phyloP scores from a whole-genome alignment of 2,888 invertebrate species.

The Pyralis farinalis region DNA sequence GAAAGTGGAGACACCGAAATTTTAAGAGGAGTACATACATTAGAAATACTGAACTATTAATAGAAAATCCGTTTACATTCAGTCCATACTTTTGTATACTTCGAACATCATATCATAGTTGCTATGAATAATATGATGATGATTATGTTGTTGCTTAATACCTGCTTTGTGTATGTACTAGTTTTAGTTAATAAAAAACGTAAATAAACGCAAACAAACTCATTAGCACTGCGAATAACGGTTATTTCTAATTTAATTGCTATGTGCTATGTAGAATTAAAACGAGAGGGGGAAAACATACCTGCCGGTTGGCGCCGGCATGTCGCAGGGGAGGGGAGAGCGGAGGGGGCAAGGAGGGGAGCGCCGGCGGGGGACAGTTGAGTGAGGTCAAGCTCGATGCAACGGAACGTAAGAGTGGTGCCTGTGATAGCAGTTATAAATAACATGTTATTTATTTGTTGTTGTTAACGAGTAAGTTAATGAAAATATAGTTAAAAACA shows the following conservation, averaged over 20 bases:
- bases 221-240: constrained; percentile 7
- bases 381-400: constrained; percentile 66
- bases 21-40: no score
- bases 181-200: neutral
- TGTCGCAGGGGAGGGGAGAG: constrained; percentile 32
- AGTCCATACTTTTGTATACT: no score
- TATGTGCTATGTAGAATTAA: constrained; percentile 20
- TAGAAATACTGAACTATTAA: no score
- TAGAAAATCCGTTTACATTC: no score
- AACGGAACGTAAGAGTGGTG: constrained; percentile 26
- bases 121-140: no score
- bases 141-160: no score
- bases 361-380: constrained; percentile 28
- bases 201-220: neutral
- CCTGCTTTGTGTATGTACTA: no score
- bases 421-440: neutral
- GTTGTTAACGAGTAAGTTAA: no score
- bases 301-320: constrained; percentile 58
- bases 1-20: no score
- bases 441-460: constrained; percentile 2
- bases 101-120: no score
- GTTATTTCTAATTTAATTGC: constrained; percentile 11
- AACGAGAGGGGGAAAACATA: constrained; percentile 34
- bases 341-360: constrained; percentile 18
- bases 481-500: no score